Evolutionary conservation across 1,140 invertebrate genomes (phyloP).

Genomic region (Zelostemma sp.): DNA sequence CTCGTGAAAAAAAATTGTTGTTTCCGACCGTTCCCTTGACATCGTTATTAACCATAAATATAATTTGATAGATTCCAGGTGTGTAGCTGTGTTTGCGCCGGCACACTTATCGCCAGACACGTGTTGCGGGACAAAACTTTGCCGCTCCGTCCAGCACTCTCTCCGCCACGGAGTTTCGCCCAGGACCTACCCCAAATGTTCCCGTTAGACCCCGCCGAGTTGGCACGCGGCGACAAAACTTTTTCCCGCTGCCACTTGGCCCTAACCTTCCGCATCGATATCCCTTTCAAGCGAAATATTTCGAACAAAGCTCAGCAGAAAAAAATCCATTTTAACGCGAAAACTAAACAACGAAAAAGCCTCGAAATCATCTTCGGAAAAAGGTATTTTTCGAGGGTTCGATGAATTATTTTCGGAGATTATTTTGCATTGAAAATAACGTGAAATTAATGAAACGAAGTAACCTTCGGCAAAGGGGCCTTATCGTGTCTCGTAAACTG

Average conservation of each 20-base stretch:
- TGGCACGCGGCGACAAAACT: conserved; percentile 53
- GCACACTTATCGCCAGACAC: conserved; percentile 1
- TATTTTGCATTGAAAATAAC: no score
- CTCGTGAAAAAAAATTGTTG: background rate
- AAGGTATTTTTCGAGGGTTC: no score
- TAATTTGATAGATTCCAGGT: conserved; percentile 1
- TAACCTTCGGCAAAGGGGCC: background rate
- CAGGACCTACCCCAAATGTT: conserved; percentile 66
- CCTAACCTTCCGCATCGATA: conserved; percentile 66
- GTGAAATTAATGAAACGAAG: background rate
- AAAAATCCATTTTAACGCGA: background rate
- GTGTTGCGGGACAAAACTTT: conserved; percentile 13
- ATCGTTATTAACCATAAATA: conserved; percentile 2
- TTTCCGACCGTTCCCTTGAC: background rate
- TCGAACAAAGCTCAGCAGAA: background rate
- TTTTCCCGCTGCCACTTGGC: conserved; percentile 51
- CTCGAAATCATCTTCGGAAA: no score
- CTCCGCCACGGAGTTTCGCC: conserved; percentile 15
- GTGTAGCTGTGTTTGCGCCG: background rate
- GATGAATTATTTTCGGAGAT: no score
- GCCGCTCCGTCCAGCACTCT: background rate
- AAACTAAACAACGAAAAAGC: no score
- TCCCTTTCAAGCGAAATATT: background rate
- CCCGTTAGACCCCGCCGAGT: conserved; percentile 51
- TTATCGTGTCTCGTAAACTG: conserved; percentile 10